phyloP scores from a whole-genome alignment of 2,888 invertebrate genomes.

The Clepsis dumicolana region DNA sequence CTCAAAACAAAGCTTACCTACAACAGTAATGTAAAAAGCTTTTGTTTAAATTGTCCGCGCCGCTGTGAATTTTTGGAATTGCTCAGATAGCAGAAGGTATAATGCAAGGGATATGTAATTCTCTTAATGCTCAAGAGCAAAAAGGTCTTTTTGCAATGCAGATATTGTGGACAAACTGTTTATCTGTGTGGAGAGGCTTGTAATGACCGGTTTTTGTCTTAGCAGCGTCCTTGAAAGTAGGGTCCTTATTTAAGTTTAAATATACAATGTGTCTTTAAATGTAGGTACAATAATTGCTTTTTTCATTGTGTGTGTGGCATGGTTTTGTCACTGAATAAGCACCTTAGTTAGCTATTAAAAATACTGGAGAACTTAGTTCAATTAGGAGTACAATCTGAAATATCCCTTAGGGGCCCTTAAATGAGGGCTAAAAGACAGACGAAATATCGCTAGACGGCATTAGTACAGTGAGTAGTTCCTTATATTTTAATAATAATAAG shows the following conservation, averaged over 20 bases:
- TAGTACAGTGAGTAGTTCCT: too few species aligned
- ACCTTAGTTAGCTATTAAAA: too few species aligned
- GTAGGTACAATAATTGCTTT: too few species aligned
- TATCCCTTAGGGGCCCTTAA: too few species aligned
- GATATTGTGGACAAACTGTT: constrained; percentile 17
- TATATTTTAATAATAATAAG: too few species aligned
- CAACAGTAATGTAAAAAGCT: constrained; percentile 3
- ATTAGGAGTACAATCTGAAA: too few species aligned
- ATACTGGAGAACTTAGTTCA: too few species aligned
- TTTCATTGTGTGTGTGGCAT: too few species aligned
- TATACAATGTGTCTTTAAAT: not conserved
- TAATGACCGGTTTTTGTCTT: not conserved
- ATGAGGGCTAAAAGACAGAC: too few species aligned
- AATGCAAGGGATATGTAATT: constrained; percentile 33
- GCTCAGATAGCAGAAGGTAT: constrained; percentile 35
- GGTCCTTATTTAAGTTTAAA: too few species aligned
- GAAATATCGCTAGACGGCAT: too few species aligned
- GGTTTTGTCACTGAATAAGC: too few species aligned
- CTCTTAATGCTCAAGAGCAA: constrained; percentile 18
- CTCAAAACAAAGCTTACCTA: not conserved
- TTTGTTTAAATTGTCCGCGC: constrained; percentile 11
- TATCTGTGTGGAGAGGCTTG: constrained; percentile 4
- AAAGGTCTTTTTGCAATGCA: constrained; percentile 21
- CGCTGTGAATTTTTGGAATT: constrained; percentile 20
- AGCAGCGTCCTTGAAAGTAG: not conserved